Conservation (phyloP, 2,113 vertebrate species). For the Gallinago jamesoni region DNA sequence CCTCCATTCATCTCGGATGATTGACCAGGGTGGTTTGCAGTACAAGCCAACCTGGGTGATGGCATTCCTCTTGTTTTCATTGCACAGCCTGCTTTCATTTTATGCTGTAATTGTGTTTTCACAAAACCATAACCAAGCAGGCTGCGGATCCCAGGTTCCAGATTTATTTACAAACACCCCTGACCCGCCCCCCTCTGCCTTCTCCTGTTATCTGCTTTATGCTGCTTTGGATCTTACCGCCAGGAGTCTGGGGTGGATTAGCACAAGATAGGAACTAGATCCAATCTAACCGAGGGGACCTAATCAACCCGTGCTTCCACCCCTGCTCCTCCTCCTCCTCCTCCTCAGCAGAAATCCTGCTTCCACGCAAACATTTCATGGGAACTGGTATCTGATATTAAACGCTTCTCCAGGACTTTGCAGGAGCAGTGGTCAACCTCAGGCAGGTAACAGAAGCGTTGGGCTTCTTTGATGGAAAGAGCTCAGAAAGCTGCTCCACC, state of each 20-base stretch:
- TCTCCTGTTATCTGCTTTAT: slow-evolving; percentile 34
- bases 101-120: slow-evolving; percentile 22
- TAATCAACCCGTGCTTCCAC: not conserved
- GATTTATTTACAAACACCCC: slow-evolving; percentile 62
- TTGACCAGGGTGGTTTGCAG: slow-evolving; percentile 64
- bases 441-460: not conserved
- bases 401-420: not conserved
- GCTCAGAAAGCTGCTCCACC: not conserved
- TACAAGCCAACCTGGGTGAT: slow-evolving; percentile 60
- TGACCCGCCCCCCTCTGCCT: slow-evolving; percentile 19
- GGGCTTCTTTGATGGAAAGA: not conserved
- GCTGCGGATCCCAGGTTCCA: slow-evolving; percentile 50
- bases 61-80: slow-evolving; percentile 60
- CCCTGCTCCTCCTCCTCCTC: accelerated
- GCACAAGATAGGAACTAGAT: slow-evolving; percentile 31
- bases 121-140: slow-evolving; percentile 55
- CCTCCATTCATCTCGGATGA: slow-evolving; percentile 72
- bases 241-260: slow-evolving; percentile 54
- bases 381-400: not conserved
- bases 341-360: not conserved
- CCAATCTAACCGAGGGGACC: not conserved
- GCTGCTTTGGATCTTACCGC: slow-evolving; percentile 37
- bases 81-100: slow-evolving; percentile 68
- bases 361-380: not conserved
- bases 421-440: not conserved